Conservation (phyloP, 2,113 vertebrate species). For the Pimephales promelas region DNA sequence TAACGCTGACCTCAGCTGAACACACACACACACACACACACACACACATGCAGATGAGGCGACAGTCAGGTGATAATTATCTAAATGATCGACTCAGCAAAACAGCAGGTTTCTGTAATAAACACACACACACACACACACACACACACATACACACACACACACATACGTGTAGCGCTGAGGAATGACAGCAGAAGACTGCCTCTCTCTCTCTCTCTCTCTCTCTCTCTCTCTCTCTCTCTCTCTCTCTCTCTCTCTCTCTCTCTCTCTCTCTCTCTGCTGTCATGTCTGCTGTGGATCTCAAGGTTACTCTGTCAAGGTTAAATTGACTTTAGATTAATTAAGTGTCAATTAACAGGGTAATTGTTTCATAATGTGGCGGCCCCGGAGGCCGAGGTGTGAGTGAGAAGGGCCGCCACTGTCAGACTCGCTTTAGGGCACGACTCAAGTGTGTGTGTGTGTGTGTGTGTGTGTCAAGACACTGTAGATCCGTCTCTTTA, state of each 20-base stretch:
- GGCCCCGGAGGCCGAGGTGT: slow-evolving; percentile 67
- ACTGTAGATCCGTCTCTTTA: neutral
- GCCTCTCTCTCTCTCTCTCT: slow-evolving; percentile 30
- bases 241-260: slow-evolving; percentile 50
- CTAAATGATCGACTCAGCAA: slow-evolving; percentile 62
- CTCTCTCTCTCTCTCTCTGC: slow-evolving; percentile 36
- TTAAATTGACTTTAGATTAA: slow-evolving; percentile 83
- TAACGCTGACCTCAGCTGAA: slow-evolving; percentile 8
- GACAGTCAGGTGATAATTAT: slow-evolving; percentile 64
- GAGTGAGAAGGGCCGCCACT: slow-evolving; percentile 62
- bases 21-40: slow-evolving; percentile 5
- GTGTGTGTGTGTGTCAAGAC: neutral
- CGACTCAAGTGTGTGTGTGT: neutral
- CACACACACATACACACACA: slow-evolving; percentile 20
- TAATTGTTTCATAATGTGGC: slow-evolving; percentile 78
- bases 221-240: too few relatives aligned
- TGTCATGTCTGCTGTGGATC: slow-evolving; percentile 48
- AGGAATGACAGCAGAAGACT: neutral
- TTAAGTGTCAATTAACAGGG: slow-evolving; percentile 79
- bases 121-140: slow-evolving; percentile 20
- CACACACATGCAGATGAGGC: slow-evolving; percentile 29
- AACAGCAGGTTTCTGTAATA: slow-evolving; percentile 35
- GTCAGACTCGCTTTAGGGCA: slow-evolving; percentile 69
- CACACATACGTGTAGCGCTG: neutral
- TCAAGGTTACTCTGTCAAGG: slow-evolving; percentile 75